Evolutionary conservation across 2,113 vertebrate genomes (phyloP).

Genomic region (Anthoscopus minutus): DNA sequence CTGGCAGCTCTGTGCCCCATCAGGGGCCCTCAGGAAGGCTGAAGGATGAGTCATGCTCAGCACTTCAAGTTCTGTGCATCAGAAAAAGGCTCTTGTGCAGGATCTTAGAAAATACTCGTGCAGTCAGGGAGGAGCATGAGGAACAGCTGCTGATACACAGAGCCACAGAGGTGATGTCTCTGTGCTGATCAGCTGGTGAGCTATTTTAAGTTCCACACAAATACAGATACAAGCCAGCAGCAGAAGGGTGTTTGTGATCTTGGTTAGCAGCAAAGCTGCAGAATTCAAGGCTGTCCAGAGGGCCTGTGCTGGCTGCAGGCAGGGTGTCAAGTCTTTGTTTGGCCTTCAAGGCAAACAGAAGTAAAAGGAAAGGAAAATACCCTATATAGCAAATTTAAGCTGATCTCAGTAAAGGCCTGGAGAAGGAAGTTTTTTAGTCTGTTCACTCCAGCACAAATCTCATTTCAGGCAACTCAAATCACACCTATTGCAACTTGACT

Average conservation of each 20-base stretch:
- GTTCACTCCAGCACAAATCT: neutral
- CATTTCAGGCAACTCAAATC: neutral
- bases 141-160: neutral
- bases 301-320: neutral
- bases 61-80: neutral
- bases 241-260: neutral
- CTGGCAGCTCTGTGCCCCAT: neutral
- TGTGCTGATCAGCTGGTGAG: neutral
- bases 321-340: neutral
- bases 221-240: rapidly evolving
- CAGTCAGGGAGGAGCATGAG: neutral
- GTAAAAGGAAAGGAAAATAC: neutral
- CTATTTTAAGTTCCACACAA: neutral
- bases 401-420: neutral
- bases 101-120: neutral
- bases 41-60: neutral
- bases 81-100: neutral
- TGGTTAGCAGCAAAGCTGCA: neutral
- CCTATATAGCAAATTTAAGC: neutral
- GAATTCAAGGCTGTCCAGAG: neutral
- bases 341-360: neutral
- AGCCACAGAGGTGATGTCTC: neutral
- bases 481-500: neutral
- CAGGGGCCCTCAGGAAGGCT: neutral
- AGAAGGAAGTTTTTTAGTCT: neutral